Evolutionary conservation across 2,888 invertebrate species (phyloP), one percentile per base, ranked within the genome.

Genomic region (Eristalis intricaria): DNA sequence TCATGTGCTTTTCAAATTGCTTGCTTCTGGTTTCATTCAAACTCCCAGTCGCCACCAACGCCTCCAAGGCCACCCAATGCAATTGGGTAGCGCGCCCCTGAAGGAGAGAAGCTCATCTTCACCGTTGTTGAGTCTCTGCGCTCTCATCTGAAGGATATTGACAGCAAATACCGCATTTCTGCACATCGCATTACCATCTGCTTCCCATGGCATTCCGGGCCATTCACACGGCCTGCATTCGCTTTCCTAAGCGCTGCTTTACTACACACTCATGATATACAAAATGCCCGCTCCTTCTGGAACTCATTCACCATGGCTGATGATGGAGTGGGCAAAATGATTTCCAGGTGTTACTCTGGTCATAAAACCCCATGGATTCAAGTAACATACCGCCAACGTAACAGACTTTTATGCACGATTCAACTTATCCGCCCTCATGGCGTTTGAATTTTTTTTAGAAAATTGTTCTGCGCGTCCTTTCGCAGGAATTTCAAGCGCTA

Each of bases 351-450:
- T 81, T 84, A 84, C 80, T 77, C 66, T 69, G 88, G 88, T 88
- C 80, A 88, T 88, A 88, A 88, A 88, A 81, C 74, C 77, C 70
- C 84, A 88, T 88, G 88, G 81, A 88, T 84, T 88, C 65, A 69
- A 23, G 74, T 81, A 88, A 77, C 77, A 65, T 66, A 74, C 76
- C 75, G 75, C 63, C 40, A 35, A 56, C 73, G 73, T 77, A 15
- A 74, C 80, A 61, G 68, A 76, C 77, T 71, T 81, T 77, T 81
- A 88, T 81, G 88, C 80, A 77, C 80, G 84, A 84, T 88, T 88
- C 70, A 80, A 74, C 79, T 75, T 83, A 43, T 79, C 63, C 66
- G 26, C 68, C 78, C 71, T 22, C 43, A 60, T 69, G 32, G 26
- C 60, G 70, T 70, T 78, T 70, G 74, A 82, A 79, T 82, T 77